These are phyloP conservation scores for Diaprepes abbreviatus DNA, from an alignment of 2,888 invertebrate species.

Conservation along the genomic window DNA sequence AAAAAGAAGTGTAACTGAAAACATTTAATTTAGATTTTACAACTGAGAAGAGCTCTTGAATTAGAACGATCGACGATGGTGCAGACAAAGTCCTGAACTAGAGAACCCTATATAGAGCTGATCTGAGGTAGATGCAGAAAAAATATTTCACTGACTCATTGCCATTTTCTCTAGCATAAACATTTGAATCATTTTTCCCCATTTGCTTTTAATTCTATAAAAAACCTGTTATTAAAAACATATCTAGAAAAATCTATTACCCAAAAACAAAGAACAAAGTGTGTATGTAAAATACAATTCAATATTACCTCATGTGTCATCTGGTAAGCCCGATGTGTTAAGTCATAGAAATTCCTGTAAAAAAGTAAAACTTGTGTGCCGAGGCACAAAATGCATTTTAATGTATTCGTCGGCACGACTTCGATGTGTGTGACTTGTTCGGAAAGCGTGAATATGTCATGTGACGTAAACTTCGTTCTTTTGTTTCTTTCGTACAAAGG, in stretches of 20 bases:
- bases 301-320: constrained; percentile 5
- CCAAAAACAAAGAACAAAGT: constrained; percentile 6
- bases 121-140: too few relatives aligned
- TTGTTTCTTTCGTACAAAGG: constrained; percentile 30
- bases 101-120: too few relatives aligned
- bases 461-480: constrained; percentile 29
- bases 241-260: not conserved
- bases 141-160: too few relatives aligned
- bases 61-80: too few relatives aligned
- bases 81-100: too few relatives aligned
- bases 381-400: constrained; percentile 11
- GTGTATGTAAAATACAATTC: not conserved
- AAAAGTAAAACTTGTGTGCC: constrained; percentile 6
- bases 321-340: constrained; percentile 9
- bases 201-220: too few relatives aligned
- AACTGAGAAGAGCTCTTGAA: too few relatives aligned
- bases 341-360: constrained; percentile 7
- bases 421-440: constrained; percentile 23
- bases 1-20: too few relatives aligned
- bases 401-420: constrained; percentile 12
- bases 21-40: too few relatives aligned
- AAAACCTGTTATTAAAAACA: not conserved
- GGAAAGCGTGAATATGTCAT: constrained; percentile 29
- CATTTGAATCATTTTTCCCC: too few relatives aligned
- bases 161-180: too few relatives aligned